Evolutionary conservation across 2,888 invertebrate species (phyloP), one percentile per base, ranked within the genome.

Genomic region (Halocaridina rubra): DNA sequence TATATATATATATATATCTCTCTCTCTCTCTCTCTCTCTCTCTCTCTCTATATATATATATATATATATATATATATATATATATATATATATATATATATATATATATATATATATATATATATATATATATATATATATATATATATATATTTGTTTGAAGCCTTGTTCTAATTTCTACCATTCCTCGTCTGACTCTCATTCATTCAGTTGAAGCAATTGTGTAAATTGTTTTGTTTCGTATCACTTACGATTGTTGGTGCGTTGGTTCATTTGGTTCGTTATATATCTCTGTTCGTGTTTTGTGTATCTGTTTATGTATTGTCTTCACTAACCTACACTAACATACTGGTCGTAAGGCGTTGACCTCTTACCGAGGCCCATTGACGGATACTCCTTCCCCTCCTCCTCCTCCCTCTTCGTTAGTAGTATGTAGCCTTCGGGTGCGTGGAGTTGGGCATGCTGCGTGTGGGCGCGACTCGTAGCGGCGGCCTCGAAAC

Each of bases 331-430:
- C 89, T 89, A 89, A 89, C 89, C 89, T 89, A 89, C 89, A 87
- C 89, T 89, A 89, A 89, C 88, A 89, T 89, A 89, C 77, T 89
- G 89, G 82, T 89, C 89, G 90, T 89, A 89, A 88, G 85, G 86
- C 81, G 89, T 85, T 79, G 88, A 88, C 80, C 90, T 81, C 89
- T 89, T 89, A 89, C 89, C 88, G 82, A 89, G 88, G 85, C 89
- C 89, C 75, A 88, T 77, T 27, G 81, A 33, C 10, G 81, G 77
- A n/a, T n/a, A n/a, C n/a, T n/a, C n/a, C 24, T 59, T 71, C 57
- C 77, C 71, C 3, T 33, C 59, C 0, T 30, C 71, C 7, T 81
- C 80, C 1, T 22, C 57, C 24, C 80, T 57, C 33, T 80, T 80
- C 7, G 57, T 10, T 16, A 33, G 59, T 1, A 13, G 61, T 46